These are phyloP conservation scores for Zapus hudsonius DNA, from an alignment of 2,113 vertebrate species.

Conservation along the genomic window DNA sequence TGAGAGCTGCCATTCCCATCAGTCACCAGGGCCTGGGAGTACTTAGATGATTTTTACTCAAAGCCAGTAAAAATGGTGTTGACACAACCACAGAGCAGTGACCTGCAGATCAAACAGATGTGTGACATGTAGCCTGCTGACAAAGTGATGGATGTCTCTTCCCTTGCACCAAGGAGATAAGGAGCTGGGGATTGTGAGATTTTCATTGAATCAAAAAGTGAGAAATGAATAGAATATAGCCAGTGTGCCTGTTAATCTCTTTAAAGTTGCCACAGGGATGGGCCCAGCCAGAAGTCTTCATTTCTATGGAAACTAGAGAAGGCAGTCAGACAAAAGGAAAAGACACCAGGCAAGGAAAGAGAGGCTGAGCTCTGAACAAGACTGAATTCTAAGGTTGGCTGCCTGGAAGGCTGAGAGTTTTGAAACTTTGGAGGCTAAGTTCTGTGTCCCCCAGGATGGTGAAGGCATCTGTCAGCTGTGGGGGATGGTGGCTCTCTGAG, in stretches of 20 bases:
- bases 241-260: background rate
- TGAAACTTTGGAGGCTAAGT: background rate
- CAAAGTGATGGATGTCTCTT: background rate
- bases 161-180: background rate
- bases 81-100: background rate
- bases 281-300: background rate
- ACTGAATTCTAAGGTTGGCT: background rate
- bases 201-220: slow-evolving; percentile 15
- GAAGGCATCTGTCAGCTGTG: background rate
- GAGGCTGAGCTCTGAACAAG: background rate
- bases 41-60: background rate
- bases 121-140: background rate
- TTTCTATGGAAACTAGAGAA: slow-evolving; percentile 62
- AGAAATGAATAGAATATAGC: slow-evolving; percentile 3
- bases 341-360: background rate
- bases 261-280: background rate
- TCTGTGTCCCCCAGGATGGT: background rate
- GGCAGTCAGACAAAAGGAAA: slow-evolving; percentile 41
- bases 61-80: background rate
- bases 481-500: fast-evolving
- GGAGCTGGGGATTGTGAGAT: background rate
- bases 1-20: background rate
- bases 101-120: background rate
- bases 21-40: background rate
- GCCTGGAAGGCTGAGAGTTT: background rate